Evolutionary conservation across 2,888 invertebrate species (phyloP).

Genomic region (Catocala sponsa): DNA sequence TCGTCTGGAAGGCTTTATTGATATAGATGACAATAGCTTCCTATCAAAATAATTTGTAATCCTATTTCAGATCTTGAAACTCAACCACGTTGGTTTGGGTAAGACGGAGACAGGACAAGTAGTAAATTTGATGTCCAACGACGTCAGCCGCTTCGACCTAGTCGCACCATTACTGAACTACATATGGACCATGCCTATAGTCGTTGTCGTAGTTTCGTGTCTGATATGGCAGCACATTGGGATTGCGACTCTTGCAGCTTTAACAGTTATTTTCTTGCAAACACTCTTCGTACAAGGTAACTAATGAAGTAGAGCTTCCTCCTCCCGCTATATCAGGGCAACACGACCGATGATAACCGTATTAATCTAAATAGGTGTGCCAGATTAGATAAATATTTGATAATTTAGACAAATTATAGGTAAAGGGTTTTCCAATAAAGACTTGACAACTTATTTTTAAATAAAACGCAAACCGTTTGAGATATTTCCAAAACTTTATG

Average conservation of each 20-base stretch:
- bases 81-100: slow-evolving; percentile 87
- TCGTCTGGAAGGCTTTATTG: too few species aligned
- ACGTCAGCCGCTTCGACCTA: slow-evolving; percentile 94
- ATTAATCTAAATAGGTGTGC: too few species aligned
- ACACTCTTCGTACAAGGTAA: slow-evolving; percentile 88
- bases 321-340: too few species aligned
- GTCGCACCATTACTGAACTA: slow-evolving; percentile 92
- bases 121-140: slow-evolving; percentile 95
- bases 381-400: too few species aligned
- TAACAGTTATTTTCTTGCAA: slow-evolving; percentile 85
- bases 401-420: too few species aligned
- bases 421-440: too few species aligned
- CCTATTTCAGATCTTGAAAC: slow-evolving; percentile 74
- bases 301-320: not conserved
- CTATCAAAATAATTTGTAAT: too few species aligned
- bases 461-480: too few species aligned
- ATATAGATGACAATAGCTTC: too few species aligned
- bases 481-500: too few species aligned
- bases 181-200: slow-evolving; percentile 93
- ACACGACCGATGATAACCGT: too few species aligned
- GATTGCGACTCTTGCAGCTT: slow-evolving; percentile 75
- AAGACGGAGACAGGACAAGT: slow-evolving; percentile 92
- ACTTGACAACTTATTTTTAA: too few species aligned
- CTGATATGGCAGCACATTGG: slow-evolving; percentile 79
- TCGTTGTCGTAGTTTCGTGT: slow-evolving; percentile 87